Conservation (phyloP, 2,888 invertebrate species). For the Rhimphoctona megacephalus region DNA sequence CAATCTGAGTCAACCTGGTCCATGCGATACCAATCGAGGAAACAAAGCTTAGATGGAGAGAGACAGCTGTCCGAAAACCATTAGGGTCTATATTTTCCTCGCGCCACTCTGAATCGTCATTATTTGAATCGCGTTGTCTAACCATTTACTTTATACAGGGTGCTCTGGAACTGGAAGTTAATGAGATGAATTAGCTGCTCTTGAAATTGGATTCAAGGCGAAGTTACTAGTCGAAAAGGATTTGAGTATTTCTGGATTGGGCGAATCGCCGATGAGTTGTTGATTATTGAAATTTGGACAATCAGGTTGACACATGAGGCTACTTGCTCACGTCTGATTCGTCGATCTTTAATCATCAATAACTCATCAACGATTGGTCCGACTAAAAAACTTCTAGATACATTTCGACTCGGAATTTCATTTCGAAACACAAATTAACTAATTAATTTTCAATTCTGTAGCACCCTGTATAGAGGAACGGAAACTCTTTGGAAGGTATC, state of each 20-base stretch:
- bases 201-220: background rate
- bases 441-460: background rate
- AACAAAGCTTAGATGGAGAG: slow-evolving; percentile 27
- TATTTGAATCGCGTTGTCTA: slow-evolving; percentile 30
- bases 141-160: slow-evolving; percentile 61
- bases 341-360: no score
- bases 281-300: no score
- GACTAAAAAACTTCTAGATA: background rate
- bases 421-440: background rate
- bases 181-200: background rate
- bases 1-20: slow-evolving; percentile 11
- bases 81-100: slow-evolving; percentile 66
- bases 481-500: slow-evolving; percentile 70
- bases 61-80: slow-evolving; percentile 65
- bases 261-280: no score
- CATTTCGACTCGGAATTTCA: background rate
- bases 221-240: background rate
- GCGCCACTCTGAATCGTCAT: slow-evolving; percentile 52
- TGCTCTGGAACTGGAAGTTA: background rate
- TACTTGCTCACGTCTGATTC: no score
- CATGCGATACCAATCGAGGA: slow-evolving; percentile 9
- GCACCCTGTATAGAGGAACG: slow-evolving; percentile 46
- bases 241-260: background rate
- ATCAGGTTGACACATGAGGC: no score
- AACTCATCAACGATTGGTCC: background rate